Evolutionary conservation across 2,797 vertebrate species (phyloP).

Genomic region (Muraenolepis orangiensis): DNA sequence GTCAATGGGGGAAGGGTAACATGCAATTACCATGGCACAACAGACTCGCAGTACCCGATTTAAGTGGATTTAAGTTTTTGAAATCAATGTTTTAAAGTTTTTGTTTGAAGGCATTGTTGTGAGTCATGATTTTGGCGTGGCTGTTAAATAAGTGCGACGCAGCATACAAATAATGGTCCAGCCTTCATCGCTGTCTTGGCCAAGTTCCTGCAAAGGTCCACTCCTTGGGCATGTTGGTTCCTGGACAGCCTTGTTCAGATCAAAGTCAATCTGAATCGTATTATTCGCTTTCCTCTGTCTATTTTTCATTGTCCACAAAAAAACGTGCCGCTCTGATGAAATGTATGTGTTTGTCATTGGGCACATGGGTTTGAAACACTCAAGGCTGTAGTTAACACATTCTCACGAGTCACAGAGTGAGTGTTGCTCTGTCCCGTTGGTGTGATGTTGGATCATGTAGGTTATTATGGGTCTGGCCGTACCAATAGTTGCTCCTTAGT

Average conservation of each 20-base stretch:
- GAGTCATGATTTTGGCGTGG: too few relatives aligned
- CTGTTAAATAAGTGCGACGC: not conserved
- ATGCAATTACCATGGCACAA: not conserved
- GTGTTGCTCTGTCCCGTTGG: not conserved
- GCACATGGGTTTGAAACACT: not conserved
- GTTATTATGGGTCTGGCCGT: not conserved
- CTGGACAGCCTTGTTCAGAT: not conserved
- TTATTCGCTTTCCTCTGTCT: not conserved
- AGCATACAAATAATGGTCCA: not conserved
- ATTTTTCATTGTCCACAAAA: not conserved
- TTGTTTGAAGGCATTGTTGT: not conserved
- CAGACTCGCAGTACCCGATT: not conserved
- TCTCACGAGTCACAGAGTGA: not conserved
- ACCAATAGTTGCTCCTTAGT: slow-evolving; percentile 4
- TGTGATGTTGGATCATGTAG: not conserved
- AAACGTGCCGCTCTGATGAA: not conserved
- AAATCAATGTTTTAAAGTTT: too few relatives aligned
- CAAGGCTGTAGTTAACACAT: not conserved
- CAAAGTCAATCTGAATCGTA: not conserved
- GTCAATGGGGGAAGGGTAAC: too few relatives aligned
- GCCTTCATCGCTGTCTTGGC: not conserved
- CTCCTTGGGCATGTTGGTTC: not conserved
- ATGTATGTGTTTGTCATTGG: too few relatives aligned
- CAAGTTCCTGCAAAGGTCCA: not conserved
- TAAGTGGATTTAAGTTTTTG: too few relatives aligned